Base-by-base conservation (phyloP, 2,113 vertebrate genomes). In the Cichladusa arquata region DNA sequence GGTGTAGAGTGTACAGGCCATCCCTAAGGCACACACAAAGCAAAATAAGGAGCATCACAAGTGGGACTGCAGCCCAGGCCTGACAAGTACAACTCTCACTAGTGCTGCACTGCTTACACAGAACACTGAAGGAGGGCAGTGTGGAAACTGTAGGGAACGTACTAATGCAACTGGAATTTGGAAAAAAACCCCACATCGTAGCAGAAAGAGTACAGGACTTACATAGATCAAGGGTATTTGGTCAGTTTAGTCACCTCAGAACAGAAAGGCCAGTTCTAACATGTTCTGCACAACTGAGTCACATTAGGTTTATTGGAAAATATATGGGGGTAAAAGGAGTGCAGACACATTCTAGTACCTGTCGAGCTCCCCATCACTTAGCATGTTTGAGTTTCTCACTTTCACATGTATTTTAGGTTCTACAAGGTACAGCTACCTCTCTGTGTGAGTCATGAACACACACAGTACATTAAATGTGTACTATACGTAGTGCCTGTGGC, bases 181-280 rank as follows among this genome's bases (percentile, higher is more conserved):
- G 76, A 24, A 53, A 78, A 92, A 82, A 5, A 0, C 0, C 0
- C 0, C 0, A 0, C 14, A 14, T 6, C 6, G 62, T 22, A 54
- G 40, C 31, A 79, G 58, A 81, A 70, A 47, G 31, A 62, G 50
- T 19, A 22, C 6, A 60, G 14, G 12, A 88, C 48, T 57, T 78
- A 60, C 19, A 87, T 0, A 44, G 60, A 58, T 57, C 33, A 47
- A 14, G 31, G 40, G 34, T 44, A 38, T 47, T 34, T 40, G 50
- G 26, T 64, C 66, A 47, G 19, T 33, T 88, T 34, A 85, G 70
- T 51, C 24, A 72, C 17, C 22, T 47, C 50, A 66, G 51, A 73
- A 86, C 1, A 61, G 65, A 79, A 91, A 72, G 57, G 50, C 5
- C 26, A 34, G 40, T 62, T 85, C 54, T 72, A 76, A 58, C 4